phyloP scores from a whole-genome alignment of 2,888 invertebrate species.

The Siphlonurus alternatus region DNA sequence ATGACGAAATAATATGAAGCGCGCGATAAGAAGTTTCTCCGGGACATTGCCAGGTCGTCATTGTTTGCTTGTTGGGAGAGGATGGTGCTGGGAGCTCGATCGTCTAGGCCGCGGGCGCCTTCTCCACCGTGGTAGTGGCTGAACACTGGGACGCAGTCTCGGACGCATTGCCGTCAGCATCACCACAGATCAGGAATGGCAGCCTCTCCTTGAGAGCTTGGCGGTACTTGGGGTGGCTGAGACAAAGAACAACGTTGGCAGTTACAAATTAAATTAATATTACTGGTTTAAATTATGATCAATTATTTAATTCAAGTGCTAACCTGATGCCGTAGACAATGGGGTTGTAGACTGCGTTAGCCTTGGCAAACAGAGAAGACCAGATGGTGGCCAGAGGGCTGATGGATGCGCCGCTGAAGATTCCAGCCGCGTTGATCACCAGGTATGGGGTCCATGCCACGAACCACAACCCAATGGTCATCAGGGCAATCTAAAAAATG shows the following conservation, averaged over 20 bases:
- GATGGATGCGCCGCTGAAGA: constrained; percentile 54
- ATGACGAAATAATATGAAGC: too few species aligned
- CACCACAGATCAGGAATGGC: constrained; percentile 57
- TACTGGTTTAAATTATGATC: not conserved
- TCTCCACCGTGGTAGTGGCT: constrained; percentile 41
- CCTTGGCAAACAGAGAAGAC: constrained; percentile 84
- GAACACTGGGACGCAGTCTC: constrained; percentile 48
- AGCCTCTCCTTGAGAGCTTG: constrained; percentile 58
- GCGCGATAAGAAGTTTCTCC: too few species aligned
- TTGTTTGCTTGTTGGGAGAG: not conserved
- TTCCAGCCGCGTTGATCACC: constrained; percentile 63
- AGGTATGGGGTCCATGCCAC: constrained; percentile 86
- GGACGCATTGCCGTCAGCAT: constrained; percentile 29
- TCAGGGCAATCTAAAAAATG: constrained; percentile 61
- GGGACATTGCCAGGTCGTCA: not conserved
- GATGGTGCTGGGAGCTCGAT: not conserved
- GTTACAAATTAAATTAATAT: too few species aligned
- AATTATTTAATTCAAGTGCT: constrained; percentile 12
- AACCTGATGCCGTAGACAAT: constrained; percentile 78
- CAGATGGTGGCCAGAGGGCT: constrained; percentile 70
- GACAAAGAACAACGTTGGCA: constrained; percentile 16
- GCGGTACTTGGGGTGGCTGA: constrained; percentile 65
- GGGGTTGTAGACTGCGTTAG: constrained; percentile 79
- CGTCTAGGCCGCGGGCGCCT: constrained; percentile 6
- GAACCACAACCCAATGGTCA: constrained; percentile 81